Base-by-base conservation (phyloP, 2,888 invertebrate genomes). In the Lypha dubia region DNA sequence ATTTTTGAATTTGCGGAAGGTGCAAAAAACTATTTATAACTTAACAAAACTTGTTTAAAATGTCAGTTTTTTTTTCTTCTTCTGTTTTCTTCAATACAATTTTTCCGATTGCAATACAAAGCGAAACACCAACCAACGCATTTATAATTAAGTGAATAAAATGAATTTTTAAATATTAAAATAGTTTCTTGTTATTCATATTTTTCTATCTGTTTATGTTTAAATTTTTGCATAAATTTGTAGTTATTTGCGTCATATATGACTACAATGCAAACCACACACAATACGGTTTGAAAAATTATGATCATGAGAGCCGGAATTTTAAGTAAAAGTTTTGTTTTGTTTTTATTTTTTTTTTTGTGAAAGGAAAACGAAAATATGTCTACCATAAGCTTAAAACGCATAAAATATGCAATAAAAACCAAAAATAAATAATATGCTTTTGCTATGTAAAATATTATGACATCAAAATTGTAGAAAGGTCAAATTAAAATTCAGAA, bases 1-100 rank as follows among this genome's bases (percentile, higher is more conserved):
- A n/a, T n/a, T n/a, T n/a, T 5, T 32, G 17, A 53, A 58, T 76
- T 68, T 67, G 73, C 84, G 77, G 81, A 84, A 84, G 76, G 77
- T 76, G 73, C 62, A 53, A 79, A 53, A 79, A 84, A 67, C 60
- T 84, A 83, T 79, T 83, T 75, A 49, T 46, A 65, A 53, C 13
- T 24, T n/a, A 53, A 63, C 17, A 60, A 58, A 77, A 77, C 70
- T 62, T 77, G 63, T 71, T 71, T 56, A 3, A 63, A 70, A 62
- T 56, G 51, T 62, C 15, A 38, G 17, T 74, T 24, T 2, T 51
- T 60, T n/a, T n/a, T n/a, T n/a, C n/a, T n/a, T n/a, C n/a, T n/a
- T n/a, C n/a, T n/a, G 22, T 60, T 68, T 75, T 56, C 13, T 56
- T 20, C 9, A 53, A 53, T 24, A 56, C 24, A 41, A 51, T 11